These are phyloP conservation scores for Chelon labrosus DNA, from an alignment of 2,797 vertebrate species.

Conservation along the genomic window DNA sequence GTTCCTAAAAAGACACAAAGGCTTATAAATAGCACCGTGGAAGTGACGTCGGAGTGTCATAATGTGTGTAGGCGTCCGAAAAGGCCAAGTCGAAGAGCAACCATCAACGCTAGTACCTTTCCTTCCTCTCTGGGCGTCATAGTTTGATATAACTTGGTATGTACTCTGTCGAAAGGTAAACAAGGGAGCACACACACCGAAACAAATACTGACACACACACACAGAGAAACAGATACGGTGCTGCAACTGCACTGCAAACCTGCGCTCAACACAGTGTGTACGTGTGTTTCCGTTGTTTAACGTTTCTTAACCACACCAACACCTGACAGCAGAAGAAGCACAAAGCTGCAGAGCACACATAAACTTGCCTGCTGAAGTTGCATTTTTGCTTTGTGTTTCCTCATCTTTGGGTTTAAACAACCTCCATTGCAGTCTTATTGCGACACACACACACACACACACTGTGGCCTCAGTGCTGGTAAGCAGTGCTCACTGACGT, in stretches of 20 bases:
- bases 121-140: conserved; percentile 46
- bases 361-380: conserved; percentile 66
- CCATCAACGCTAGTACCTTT: conserved; percentile 56
- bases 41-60: conserved; percentile 90
- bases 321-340: conserved; percentile 67
- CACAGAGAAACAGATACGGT: conserved; percentile 12
- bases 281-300: conserved; percentile 68
- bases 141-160: conserved; percentile 39
- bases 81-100: conserved; percentile 89
- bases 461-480: conserved; percentile 51
- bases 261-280: conserved; percentile 41
- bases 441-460: conserved; percentile 57
- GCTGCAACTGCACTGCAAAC: conserved; percentile 58
- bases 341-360: conserved; percentile 17
- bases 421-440: conserved; percentile 60
- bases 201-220: conserved; percentile 30
- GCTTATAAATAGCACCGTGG: conserved; percentile 92
- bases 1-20: conserved; percentile 97
- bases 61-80: conserved; percentile 91
- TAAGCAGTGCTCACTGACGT: conserved; percentile 73
- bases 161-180: conserved; percentile 18
- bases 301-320: conserved; percentile 73
- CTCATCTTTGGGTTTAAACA: conserved; percentile 60
- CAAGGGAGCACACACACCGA: background rate
- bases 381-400: conserved; percentile 66